Evolutionary conservation across 1,140 invertebrate species (phyloP), one percentile per base, ranked within the genome.

Genomic region (Pararge aegeria): DNA sequence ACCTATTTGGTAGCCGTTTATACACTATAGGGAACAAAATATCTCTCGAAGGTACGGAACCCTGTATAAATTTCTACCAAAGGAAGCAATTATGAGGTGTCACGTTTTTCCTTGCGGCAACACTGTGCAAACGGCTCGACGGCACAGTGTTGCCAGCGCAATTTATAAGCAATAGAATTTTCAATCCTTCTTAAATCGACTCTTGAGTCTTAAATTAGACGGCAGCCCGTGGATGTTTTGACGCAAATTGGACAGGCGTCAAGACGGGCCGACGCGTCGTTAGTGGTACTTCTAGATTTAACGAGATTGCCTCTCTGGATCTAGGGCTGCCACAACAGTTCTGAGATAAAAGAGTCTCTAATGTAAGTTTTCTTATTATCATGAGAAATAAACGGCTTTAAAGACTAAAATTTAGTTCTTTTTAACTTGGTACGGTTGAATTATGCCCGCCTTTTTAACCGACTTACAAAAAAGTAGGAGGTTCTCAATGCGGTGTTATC

Each of bases 171-270:
- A 40, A 63, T 57, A 38, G 48, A 21, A 58, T 46, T 57, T 58
- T 64, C 53, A 60, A 59, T 37, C 48, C 56, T 46, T 55, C 53
- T 56, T 44, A 44, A 60, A 38, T 52, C 13, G 20, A 49, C 56
- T 64, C 38, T 34, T 54, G 37, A 7, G 7, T 24, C 7, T 24
- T 21, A 48, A 64, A 64, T 64, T 64, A 64, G 56, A 51, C 40
- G 48, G 48, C 67, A 68, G 53, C 59, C 67, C 56, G 49, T 55
- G 61, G 61, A 70, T 64, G 55, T 63, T 65, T 68, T 70, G 71
- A 73, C 73, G 70, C 69, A 80, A 80, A 80, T 80, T 80, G 78
- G 78, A 78, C 78, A 76, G 73, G 69, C 75, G 75, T 75, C 72
- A 66, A 63, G 61, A 40, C 61, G 59, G 61, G 46, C 48, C 54